Percentiles rank a stretch among this genome's conserved stretches.
Evolutionary conservation across 2,888 invertebrate genomes (phyloP).

Genomic region (Himalopsyche kuldschensis): DNA sequence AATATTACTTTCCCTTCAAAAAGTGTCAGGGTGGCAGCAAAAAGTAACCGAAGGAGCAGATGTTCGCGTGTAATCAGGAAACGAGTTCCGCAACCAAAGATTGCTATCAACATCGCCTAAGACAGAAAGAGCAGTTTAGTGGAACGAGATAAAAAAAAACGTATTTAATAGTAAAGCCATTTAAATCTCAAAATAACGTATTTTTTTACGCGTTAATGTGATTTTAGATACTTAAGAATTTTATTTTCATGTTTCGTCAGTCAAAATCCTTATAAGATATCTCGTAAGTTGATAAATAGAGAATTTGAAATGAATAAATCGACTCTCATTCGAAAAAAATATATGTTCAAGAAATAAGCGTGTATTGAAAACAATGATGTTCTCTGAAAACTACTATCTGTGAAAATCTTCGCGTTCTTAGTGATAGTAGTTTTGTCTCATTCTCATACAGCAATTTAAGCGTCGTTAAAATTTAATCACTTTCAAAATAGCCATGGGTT

Average conservation of each 20-base stretch:
- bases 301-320: too few species aligned
- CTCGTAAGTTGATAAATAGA: too few species aligned
- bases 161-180: neutral
- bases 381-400: too few species aligned
- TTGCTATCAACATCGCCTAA: neutral
- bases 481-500: too few species aligned
- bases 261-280: neutral
- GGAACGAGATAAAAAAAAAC: slow-evolving; percentile 1
- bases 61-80: neutral
- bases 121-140: neutral
- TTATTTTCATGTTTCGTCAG: neutral
- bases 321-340: too few species aligned
- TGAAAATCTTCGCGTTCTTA: too few species aligned
- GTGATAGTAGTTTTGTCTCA: too few species aligned
- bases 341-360: too few species aligned
- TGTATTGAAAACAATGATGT: too few species aligned
- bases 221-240: neutral
- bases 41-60: neutral
- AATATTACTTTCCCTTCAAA: neutral
- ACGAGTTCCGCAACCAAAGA: neutral
- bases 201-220: neutral
- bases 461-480: too few species aligned
- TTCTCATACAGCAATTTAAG: too few species aligned
- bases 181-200: neutral
- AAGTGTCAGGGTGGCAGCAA: neutral